These are phyloP conservation scores for Lysandra coridon DNA, from an alignment of 2,888 invertebrate species.

Conservation along the genomic window DNA sequence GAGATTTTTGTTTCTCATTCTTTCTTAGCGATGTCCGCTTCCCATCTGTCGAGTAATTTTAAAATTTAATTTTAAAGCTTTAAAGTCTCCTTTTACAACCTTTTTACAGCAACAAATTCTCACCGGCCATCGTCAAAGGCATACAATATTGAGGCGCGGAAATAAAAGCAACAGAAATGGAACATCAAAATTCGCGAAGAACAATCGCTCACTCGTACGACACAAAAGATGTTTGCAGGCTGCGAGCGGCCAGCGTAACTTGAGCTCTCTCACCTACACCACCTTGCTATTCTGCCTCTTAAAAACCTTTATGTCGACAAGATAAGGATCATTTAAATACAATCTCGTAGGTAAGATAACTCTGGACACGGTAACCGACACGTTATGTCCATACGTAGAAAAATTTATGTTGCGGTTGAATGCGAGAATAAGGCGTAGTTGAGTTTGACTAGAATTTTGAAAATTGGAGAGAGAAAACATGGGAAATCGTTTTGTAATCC, in stretches of 20 bases:
- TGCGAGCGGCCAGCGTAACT: conserved; percentile 59
- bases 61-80: not conserved
- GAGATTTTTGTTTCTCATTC: too few relatives aligned
- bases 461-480: not conserved
- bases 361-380: conserved; percentile 29
- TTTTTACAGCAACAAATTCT: not conserved
- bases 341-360: not conserved
- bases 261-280: conserved; percentile 45
- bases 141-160: conserved; percentile 30
- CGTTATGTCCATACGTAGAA: conserved; percentile 32
- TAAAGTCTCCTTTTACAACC: not conserved
- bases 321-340: not conserved
- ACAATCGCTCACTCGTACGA: conserved; percentile 68
- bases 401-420: not conserved
- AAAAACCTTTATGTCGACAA: not conserved
- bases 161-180: conserved; percentile 39
- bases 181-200: conserved; percentile 57
- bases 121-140: conserved; percentile 30
- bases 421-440: not conserved
- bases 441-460: not conserved
- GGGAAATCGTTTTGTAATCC: too few relatives aligned
- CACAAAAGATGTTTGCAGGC: conserved; percentile 61
- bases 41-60: too few relatives aligned
- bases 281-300: not conserved
- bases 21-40: too few relatives aligned